Evolutionary conservation across 2,797 vertebrate genomes (phyloP), one percentile per base, ranked within the genome.

Genomic region (Typhlichthys eigenmanni): DNA sequence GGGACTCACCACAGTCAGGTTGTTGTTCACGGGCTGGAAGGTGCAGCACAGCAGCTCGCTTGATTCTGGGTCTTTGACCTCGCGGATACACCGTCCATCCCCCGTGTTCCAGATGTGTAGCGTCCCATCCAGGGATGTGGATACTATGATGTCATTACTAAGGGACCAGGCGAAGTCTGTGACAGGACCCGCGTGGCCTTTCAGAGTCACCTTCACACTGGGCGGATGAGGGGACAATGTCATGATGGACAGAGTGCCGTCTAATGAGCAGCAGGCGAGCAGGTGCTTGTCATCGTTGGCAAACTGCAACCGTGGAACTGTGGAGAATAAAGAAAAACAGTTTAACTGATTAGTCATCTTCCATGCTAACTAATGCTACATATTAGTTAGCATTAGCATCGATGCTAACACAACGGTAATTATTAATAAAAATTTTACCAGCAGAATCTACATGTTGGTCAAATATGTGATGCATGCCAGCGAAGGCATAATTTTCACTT

Each of bases 21-120:
- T 97, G 87, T 98, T 98, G 79, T 98, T 98, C 92, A 97, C 95
- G 0, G 96, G 96, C 86, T 98, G 96, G 84, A 98, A 98, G 29
- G 94, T 96, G 71, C 96, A 96, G 91, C 96, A 98, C 11, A 98
- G 94, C 71, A 98, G 87, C 69, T 95, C 94, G 0, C 95, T 95
- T 7, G 93, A 90, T 4, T 98, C 96, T 0, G 95, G 95, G 75
- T 98, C 96, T 3, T 91, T 82, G 71, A 98, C 95, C 59, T 95
- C 93, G 38, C 96, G 93, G 83, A 98, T 96, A 85, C 96, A 96
- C 32, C 95, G 93, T 1, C 96, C 96, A 0, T 96, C 94, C n/a
- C 91, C 92, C 0, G 96, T 96, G 70, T 96, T 96, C 96, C 96
- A 98, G 80, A 98, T 97, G 0, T 95, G 89, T 88, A 98, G 90